phyloP scores from a whole-genome alignment of 2,113 vertebrate species.

The Spermophilus dauricus region DNA sequence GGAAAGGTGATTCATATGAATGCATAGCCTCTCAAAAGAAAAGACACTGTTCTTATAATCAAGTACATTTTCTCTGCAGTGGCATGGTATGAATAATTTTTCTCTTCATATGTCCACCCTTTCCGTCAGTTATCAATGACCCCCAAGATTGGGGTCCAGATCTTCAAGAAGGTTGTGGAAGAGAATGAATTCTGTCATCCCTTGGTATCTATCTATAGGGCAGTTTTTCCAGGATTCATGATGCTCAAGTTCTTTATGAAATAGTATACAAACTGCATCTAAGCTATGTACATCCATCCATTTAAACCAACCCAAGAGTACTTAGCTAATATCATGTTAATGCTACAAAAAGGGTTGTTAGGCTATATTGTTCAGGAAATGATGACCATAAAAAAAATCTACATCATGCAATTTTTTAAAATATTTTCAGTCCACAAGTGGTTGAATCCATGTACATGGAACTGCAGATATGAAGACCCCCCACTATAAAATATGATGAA shows the following conservation, averaged over 20 bases:
- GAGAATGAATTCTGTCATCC: background rate
- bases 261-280: background rate
- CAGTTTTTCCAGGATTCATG: background rate
- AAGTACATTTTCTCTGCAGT: background rate
- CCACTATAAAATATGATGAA: background rate
- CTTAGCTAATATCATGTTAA: background rate
- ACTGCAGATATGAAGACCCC: background rate
- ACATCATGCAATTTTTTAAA: background rate
- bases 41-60: constrained; percentile 27
- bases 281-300: background rate
- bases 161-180: background rate
- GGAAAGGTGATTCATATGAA: background rate
- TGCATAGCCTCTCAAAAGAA: background rate
- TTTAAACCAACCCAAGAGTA: background rate
- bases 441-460: background rate
- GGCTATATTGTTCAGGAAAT: background rate
- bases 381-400: background rate
- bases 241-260: background rate
- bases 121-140: background rate
- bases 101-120: background rate
- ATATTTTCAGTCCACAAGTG: background rate
- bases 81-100: background rate
- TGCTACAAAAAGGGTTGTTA: background rate
- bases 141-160: background rate
- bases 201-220: background rate